Percentiles rank a stretch among this genome's conserved stretches.
These are phyloP conservation scores for Lampropteryx suffumata DNA, from an alignment of 2,888 invertebrate genomes.

Conservation along the genomic window DNA sequence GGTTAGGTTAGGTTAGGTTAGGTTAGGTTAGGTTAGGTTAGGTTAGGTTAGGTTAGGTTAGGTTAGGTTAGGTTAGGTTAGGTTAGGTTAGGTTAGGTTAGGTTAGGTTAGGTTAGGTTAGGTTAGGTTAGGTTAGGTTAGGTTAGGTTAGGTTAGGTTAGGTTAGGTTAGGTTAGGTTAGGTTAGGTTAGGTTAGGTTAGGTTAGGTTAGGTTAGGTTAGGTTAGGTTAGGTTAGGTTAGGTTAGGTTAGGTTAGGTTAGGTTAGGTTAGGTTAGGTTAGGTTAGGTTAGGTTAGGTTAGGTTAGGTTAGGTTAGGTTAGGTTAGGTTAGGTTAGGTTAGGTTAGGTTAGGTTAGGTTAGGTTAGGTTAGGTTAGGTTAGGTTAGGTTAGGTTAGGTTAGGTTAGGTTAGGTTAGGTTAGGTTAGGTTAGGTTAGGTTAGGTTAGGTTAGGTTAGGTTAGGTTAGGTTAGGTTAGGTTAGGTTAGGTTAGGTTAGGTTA, in stretches of 20 bases:
- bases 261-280: conserved; percentile 35
- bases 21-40: conserved; percentile 30
- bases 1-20: conserved; percentile 30
- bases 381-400: conserved; percentile 38
- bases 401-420: conserved; percentile 37
- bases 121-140: conserved; percentile 31
- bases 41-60: conserved; percentile 36
- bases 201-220: conserved; percentile 36
- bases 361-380: conserved; percentile 40
- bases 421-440: conserved; percentile 40
- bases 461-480: conserved; percentile 39
- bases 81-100: conserved; percentile 28
- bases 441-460: conserved; percentile 41
- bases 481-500: conserved; percentile 39
- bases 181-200: conserved; percentile 33
- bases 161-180: conserved; percentile 35
- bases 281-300: conserved; percentile 37
- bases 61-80: conserved; percentile 29
- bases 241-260: conserved; percentile 35
- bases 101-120: conserved; percentile 24
- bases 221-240: conserved; percentile 36
- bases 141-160: conserved; percentile 30
- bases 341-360: conserved; percentile 40
- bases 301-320: conserved; percentile 39
- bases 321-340: conserved; percentile 40